phyloP scores from a whole-genome alignment of 2,797 vertebrate genomes.

The Gymnoscopelus braueri region DNA sequence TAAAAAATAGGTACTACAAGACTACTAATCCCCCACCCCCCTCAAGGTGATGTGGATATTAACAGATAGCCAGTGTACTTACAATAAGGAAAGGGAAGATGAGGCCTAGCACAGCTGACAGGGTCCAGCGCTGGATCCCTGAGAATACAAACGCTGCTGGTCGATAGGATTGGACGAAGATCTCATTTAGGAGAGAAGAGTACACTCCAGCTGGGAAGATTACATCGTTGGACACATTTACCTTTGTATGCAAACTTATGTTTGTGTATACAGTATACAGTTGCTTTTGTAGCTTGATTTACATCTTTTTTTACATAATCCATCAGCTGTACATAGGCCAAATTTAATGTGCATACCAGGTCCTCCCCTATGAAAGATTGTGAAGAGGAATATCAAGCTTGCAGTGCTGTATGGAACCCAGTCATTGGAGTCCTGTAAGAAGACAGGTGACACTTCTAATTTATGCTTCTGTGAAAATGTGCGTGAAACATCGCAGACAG shows the following conservation, averaged over 20 bases:
- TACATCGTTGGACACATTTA: not conserved
- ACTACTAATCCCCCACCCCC: no score
- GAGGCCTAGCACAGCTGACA: conserved; percentile 70
- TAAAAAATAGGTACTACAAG: no score
- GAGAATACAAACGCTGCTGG: conserved; percentile 78
- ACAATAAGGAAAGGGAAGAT: conserved; percentile 87
- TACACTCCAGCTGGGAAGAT: conserved; percentile 68
- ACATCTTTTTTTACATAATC: no score
- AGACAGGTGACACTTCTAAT: not conserved
- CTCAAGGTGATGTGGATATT: no score
- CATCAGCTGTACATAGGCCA: not conserved
- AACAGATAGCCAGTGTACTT: conserved; percentile 52
- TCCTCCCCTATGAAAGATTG: conserved; percentile 81
- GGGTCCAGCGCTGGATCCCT: conserved; percentile 74
- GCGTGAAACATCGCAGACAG: no score
- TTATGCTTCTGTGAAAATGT: no score
- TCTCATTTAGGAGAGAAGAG: conserved; percentile 74
- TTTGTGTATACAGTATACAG: no score
- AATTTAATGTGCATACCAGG: conserved; percentile 76
- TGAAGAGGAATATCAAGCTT: conserved; percentile 78
- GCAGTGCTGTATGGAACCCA: conserved; percentile 83
- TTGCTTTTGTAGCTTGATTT: no score
- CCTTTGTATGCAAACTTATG: no score
- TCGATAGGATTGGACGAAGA: conserved; percentile 86
- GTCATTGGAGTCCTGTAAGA: conserved; percentile 68